A percentile compares a stretch with the other conserved stretches of the same genome.
These are phyloP conservation scores for Anas flavirostris DNA, from an alignment of 2,797 vertebrate genomes.

Conservation along the genomic window DNA sequence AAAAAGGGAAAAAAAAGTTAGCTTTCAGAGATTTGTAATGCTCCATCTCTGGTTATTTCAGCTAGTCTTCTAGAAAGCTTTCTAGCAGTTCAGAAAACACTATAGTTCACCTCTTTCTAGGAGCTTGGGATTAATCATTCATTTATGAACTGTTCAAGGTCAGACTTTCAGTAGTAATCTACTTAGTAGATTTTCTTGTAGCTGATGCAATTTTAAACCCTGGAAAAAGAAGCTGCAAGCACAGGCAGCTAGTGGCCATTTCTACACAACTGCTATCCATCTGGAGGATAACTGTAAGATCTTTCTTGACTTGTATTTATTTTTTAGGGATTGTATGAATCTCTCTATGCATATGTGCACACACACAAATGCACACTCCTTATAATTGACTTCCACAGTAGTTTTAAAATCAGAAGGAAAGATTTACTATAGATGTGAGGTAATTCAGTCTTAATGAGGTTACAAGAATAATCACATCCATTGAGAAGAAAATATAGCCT, in stretches of 20 bases:
- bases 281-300: background rate
- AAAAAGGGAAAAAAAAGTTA: background rate
- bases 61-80: background rate
- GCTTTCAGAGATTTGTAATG: background rate
- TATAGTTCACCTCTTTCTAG: background rate
- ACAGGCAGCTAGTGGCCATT: background rate
- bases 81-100: background rate
- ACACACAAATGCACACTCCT: fast-evolving
- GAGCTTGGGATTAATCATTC: background rate
- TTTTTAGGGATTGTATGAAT: background rate
- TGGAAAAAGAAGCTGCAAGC: background rate
- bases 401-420: background rate
- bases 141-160: background rate
- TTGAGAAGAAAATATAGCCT: background rate
- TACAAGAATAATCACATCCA: background rate
- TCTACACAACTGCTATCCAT: background rate
- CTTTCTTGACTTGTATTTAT: background rate
- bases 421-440: background rate
- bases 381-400: background rate
- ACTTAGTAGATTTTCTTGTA: background rate
- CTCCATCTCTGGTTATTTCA: background rate
- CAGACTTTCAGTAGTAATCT: background rate
- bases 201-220: slow-evolving; percentile 2
- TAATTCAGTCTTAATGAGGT: background rate
- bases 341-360: background rate